phyloP scores from a whole-genome alignment of 2,113 vertebrate species.

The Patagioenas fasciata region DNA sequence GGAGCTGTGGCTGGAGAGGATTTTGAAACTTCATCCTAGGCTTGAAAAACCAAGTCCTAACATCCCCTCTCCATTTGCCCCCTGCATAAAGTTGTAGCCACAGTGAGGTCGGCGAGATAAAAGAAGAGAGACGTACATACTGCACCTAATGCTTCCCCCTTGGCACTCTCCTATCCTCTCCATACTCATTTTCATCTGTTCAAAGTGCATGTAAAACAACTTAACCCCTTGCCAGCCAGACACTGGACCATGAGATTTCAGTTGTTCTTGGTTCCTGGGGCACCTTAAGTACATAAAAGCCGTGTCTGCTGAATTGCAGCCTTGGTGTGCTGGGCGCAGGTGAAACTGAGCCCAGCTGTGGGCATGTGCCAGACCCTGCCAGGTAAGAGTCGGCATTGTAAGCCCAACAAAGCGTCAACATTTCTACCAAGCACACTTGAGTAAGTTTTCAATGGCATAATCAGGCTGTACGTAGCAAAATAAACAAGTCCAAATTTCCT shows the following conservation, averaged over 20 bases:
- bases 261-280: background rate
- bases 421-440: background rate
- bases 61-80: background rate
- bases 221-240: conserved; percentile 15
- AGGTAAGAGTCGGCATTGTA: background rate
- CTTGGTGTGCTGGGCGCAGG: background rate
- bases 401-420: rapidly evolving
- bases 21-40: background rate
- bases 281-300: conserved; percentile 7
- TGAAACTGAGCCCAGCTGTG: background rate
- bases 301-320: background rate
- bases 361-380: background rate
- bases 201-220: conserved; percentile 48
- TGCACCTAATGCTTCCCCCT: background rate
- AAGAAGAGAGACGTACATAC: background rate
- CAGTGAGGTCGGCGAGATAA: background rate
- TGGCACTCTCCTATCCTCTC: background rate
- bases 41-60: background rate
- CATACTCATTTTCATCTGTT: conserved; percentile 30
- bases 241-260: background rate
- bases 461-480: background rate
- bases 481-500: background rate
- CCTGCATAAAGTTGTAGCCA: background rate
- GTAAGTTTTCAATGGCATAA: background rate
- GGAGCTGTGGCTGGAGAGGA: background rate